phyloP scores from a whole-genome alignment of 2,113 vertebrate genomes.

The Oreochromis aureus region DNA sequence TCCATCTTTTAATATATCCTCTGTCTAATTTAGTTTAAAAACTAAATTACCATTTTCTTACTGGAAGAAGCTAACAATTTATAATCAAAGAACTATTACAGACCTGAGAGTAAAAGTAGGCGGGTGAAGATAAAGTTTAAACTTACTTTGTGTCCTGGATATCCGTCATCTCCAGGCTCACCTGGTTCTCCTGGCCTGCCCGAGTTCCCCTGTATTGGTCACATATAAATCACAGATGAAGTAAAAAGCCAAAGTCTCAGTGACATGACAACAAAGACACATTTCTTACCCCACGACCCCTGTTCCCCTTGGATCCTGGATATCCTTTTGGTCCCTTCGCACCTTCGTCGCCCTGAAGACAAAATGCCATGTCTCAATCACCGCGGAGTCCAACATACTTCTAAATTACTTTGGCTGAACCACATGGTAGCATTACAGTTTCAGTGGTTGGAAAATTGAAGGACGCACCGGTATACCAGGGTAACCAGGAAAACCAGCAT shows the following conservation, averaged over 20 bases:
- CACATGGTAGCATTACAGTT: not conserved
- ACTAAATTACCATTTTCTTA: not conserved
- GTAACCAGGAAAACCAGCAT: slow-evolving; percentile 77
- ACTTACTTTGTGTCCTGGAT: slow-evolving; percentile 73
- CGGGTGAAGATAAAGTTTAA: not conserved
- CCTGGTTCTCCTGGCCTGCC: slow-evolving; percentile 70
- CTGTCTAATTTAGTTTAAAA: not conserved
- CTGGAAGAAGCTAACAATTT: not conserved
- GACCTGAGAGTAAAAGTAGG: not conserved
- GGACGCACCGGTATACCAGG: slow-evolving; percentile 75
- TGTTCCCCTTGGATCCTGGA: slow-evolving; percentile 74
- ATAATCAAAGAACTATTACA: not conserved
- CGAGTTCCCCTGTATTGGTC: slow-evolving; percentile 69
- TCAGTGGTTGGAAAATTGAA: not conserved
- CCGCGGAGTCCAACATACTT: not conserved
- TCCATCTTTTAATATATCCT: not conserved
- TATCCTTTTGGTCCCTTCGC: slow-evolving; percentile 65
- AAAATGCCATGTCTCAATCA: not conserved
- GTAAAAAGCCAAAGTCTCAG: not conserved
- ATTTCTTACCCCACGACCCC: slow-evolving; percentile 72
- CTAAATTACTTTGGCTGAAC: not conserved
- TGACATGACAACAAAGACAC: not conserved
- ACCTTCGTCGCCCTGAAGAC: slow-evolving; percentile 78
- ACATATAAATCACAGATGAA: not conserved
- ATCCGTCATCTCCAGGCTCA: slow-evolving; percentile 69